phyloP scores from a whole-genome alignment of 2,113 vertebrate genomes.

The Limnothrissa miodon region DNA sequence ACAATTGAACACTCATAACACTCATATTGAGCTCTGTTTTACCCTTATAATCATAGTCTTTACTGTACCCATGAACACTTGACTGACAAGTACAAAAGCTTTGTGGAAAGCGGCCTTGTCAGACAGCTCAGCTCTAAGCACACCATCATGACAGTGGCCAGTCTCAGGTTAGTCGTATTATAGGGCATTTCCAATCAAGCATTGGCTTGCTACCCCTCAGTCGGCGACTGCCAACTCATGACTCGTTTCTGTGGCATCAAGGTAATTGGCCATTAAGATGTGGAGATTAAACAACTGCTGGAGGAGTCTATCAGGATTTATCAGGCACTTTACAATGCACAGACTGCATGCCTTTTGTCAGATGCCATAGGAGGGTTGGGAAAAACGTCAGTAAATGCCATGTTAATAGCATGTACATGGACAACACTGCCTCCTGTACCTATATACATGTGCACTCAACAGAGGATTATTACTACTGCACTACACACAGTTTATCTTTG shows the following conservation, averaged over 20 bases:
- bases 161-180: constrained; percentile 1
- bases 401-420: background rate
- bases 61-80: background rate
- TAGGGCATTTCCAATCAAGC: background rate
- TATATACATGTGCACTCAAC: background rate
- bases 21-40: background rate
- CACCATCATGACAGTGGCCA: background rate
- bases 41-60: background rate
- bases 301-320: background rate
- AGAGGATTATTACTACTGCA: background rate
- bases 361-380: background rate
- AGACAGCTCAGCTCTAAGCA: background rate
- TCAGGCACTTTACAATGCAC: background rate
- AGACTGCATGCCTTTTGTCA: background rate
- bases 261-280: constrained; percentile 8
- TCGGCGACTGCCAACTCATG: background rate
- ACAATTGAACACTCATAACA: background rate
- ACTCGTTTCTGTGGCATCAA: background rate
- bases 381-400: background rate
- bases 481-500: no score
- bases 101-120: background rate
- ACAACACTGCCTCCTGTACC: background rate
- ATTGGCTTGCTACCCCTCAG: background rate
- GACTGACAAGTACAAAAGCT: background rate
- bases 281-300: constrained; percentile 6